These are phyloP conservation scores for Gavia stellata DNA, from an alignment of 2,113 vertebrate genomes.

Conservation along the genomic window DNA sequence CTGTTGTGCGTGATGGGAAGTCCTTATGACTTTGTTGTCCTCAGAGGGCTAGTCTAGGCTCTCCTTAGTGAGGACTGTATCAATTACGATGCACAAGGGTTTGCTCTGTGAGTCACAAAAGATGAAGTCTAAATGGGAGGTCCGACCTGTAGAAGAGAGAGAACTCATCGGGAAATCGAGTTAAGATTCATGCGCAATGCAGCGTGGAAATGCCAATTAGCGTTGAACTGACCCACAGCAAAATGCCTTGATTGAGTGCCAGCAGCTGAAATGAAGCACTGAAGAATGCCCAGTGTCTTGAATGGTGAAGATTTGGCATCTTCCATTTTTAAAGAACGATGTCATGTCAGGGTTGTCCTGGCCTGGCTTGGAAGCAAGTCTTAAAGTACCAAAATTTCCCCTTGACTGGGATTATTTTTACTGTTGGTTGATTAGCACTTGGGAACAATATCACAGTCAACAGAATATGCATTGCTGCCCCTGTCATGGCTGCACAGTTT, in stretches of 20 bases:
- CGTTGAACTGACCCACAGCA: accelerated
- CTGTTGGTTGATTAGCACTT: accelerated
- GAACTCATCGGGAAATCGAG: accelerated
- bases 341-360: accelerated
- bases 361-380: background rate
- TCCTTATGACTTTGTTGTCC: background rate
- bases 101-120: background rate
- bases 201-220: accelerated
- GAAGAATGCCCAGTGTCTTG: background rate
- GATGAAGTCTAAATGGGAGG: too few relatives aligned
- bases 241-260: background rate
- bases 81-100: accelerated
- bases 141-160: background rate
- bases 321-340: background rate
- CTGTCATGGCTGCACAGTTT: accelerated
- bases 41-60: background rate
- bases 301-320: background rate
- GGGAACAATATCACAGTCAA: accelerated
- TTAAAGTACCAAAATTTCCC: background rate
- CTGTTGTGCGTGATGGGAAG: background rate
- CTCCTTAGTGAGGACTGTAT: accelerated
- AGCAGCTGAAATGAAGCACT: background rate
- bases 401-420: background rate
- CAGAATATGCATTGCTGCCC: accelerated
- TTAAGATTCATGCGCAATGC: accelerated